phyloP scores from a whole-genome alignment of 2,888 invertebrate genomes.

The Nomada fucata region DNA sequence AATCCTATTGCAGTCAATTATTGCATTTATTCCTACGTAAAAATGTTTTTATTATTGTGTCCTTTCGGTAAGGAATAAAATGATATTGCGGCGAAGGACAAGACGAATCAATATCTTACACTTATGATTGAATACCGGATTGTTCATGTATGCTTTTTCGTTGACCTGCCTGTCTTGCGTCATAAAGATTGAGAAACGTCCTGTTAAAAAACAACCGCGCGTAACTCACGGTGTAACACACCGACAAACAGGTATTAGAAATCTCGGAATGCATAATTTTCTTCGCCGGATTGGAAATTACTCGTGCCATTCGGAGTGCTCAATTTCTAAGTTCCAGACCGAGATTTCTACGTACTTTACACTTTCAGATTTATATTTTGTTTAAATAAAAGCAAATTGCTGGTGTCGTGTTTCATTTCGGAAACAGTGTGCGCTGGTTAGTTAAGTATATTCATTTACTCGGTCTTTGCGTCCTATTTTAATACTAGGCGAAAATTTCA shows the following conservation, averaged over 20 bases:
- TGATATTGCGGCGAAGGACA: neutral
- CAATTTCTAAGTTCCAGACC: too few relatives aligned
- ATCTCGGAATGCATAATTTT: neutral
- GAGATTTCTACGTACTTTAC: neutral
- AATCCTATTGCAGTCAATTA: too few relatives aligned
- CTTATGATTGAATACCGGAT: neutral
- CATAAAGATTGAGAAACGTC: constrained; percentile 15
- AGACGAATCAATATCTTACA: neutral
- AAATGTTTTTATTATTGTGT: neutral
- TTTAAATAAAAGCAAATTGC: too few relatives aligned
- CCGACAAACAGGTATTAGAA: neutral
- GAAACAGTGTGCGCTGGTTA: neutral
- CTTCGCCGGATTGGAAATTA: neutral
- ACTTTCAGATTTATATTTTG: neutral
- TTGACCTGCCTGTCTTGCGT: neutral
- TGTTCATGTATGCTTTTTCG: constrained; percentile 1
- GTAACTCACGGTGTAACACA: neutral
- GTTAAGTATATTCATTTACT: constrained; percentile 23
- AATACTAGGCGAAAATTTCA: neutral
- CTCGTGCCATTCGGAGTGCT: too few relatives aligned
- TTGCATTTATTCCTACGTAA: too few relatives aligned
- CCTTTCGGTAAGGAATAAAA: neutral
- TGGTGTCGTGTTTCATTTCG: neutral
- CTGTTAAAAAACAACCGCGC: neutral
- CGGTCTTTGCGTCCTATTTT: neutral